Percentiles rank a stretch among this genome's conserved stretches.
These are phyloP conservation scores for Hemicrepidius hirtus DNA, from an alignment of 2,888 invertebrate species.

Conservation along the genomic window DNA sequence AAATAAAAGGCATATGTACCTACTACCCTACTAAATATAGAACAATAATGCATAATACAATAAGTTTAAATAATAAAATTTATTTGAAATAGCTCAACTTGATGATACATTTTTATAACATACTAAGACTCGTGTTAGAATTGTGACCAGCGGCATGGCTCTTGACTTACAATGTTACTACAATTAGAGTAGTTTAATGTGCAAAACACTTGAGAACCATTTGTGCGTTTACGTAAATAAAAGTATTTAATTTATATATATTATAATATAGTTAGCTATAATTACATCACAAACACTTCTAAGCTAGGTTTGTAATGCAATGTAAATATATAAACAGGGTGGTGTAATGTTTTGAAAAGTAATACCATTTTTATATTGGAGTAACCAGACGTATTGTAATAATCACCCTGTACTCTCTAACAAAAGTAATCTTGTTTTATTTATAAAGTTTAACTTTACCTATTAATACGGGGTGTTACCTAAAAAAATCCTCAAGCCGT, in stretches of 20 bases:
- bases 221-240: conserved; percentile 61
- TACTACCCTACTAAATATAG: conserved; percentile 21
- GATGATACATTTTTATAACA: conserved; percentile 44
- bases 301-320: conserved; percentile 48
- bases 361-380: conserved; percentile 41
- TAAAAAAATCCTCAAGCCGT: too few species aligned
- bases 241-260: conserved; percentile 63
- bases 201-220: conserved; percentile 64
- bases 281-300: conserved; percentile 47
- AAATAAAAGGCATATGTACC: conserved; percentile 23
- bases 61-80: conserved; percentile 30
- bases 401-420: conserved; percentile 41
- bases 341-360: conserved; percentile 39
- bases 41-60: conserved; percentile 21
- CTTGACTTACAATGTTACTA: conserved; percentile 66
- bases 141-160: conserved; percentile 72
- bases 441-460: conserved; percentile 26
- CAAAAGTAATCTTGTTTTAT: conserved; percentile 33
- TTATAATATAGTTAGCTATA: conserved; percentile 49
- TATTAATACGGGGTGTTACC: too few species aligned
- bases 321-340: conserved; percentile 51
- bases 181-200: conserved; percentile 66
- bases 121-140: conserved; percentile 65
- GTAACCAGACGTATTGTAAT: conserved; percentile 22
- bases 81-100: conserved; percentile 43